A percentile compares a stretch with the other conserved stretches of the same genome.
These are phyloP conservation scores for Lateolabrax maculatus DNA, from an alignment of 2,797 vertebrate genomes.

Conservation along the genomic window DNA sequence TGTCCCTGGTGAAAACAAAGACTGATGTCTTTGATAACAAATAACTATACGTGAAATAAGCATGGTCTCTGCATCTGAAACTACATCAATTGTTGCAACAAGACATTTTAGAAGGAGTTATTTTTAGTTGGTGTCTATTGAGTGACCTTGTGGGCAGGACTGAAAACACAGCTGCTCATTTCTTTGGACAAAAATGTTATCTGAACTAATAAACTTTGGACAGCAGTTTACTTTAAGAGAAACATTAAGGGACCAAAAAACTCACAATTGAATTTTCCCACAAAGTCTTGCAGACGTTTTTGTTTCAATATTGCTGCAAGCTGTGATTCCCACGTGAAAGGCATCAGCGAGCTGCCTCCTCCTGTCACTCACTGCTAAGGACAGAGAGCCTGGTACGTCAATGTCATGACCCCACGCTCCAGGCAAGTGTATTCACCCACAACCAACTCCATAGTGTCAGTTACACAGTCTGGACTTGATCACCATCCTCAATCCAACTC, in stretches of 20 bases:
- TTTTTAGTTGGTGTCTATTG: constrained; percentile 82
- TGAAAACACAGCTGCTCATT: constrained; percentile 91
- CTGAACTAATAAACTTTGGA: constrained; percentile 90
- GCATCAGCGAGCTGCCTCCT: constrained; percentile 91
- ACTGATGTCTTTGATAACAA: constrained; percentile 48
- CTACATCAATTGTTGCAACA: constrained; percentile 64
- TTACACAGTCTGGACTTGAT: constrained; percentile 91
- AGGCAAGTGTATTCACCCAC: constrained; percentile 89
- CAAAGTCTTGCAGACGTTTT: constrained; percentile 88
- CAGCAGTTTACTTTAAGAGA: constrained; percentile 86
- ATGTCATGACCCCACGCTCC: constrained; percentile 90
- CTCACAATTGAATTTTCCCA: constrained; percentile 94
- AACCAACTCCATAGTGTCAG: constrained; percentile 87
- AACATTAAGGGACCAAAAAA: constrained; percentile 86
- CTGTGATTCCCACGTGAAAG: constrained; percentile 98
- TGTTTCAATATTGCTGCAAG: constrained; percentile 90
- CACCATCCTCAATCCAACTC: constrained; percentile 51
- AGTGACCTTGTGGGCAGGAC: constrained; percentile 81
- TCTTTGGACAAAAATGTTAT: constrained; percentile 89
- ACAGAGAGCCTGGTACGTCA: constrained; percentile 89
- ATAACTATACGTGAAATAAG: constrained; percentile 47
- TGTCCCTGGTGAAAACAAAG: constrained; percentile 50
- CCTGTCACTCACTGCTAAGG: constrained; percentile 93
- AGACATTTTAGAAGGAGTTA: constrained; percentile 76
- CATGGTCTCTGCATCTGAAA: constrained; percentile 39